Base-by-base conservation (phyloP, 2,797 vertebrate genomes). In the Propithecus perrieri region DNA sequence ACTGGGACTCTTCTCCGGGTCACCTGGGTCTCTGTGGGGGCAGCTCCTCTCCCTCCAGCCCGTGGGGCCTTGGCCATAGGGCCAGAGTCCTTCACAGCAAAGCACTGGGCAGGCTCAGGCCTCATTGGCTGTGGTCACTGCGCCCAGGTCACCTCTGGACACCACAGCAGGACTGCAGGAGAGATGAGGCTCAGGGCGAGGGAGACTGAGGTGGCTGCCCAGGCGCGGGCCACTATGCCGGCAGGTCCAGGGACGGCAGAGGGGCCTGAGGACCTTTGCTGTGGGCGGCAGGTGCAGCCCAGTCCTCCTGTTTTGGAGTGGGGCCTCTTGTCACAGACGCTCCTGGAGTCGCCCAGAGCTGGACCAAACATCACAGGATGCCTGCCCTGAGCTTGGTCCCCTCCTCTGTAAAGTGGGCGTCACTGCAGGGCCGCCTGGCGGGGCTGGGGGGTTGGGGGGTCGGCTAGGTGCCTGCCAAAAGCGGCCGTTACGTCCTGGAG, bases 341-440 rank as follows among this genome's bases (percentile, higher is more conserved):
- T 48, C 6, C 71, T 38, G 9, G 7, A n/a, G 38, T 33, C 8
- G 13, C 41, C 71, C 11, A 13, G 38, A n/a, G 18, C 14, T 17
- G 65, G 17, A 38, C 18, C 22, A 50, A n/a, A 28, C 48, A 1
- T 46, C 6, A 2, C 63, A n/a, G 35, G 11, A 67, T 3, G 3
- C 33, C 41, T 7, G 43, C 33, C 75, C 28, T 14, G 2, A 48
- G 48, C 35, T 22, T n/a, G 1, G 22, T 26, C 41, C 65, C 5
- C 55, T 28, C 26, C 11, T 33, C 46, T n/a, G 7, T 72, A 33
- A 46, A 65, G 38, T 18, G 28, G 22, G 10, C 4, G 0, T 38
- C 17, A 30, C 11, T 10, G n/a, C 7, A 55, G 41, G 6, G 74
- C 12, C 5, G 0, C 20, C 8, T 41, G 10, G 1, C 0, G 14